Percentiles rank a stretch among this genome's conserved stretches.
These are phyloP conservation scores for Neocrepidodera transversa DNA, from an alignment of 2,888 invertebrate genomes.

Conservation along the genomic window DNA sequence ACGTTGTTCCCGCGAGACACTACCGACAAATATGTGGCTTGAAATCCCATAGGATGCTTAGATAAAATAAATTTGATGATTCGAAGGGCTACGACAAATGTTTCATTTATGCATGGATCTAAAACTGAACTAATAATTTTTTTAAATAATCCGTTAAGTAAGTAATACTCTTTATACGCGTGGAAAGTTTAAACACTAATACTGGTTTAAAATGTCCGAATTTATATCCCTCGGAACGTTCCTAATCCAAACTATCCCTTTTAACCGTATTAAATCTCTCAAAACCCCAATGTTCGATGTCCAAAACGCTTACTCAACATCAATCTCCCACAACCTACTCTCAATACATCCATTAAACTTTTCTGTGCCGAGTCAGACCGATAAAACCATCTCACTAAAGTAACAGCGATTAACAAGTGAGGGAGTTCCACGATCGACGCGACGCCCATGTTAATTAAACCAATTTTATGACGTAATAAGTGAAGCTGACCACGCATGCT, in stretches of 20 bases:
- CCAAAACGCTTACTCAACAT: conserved; percentile 17
- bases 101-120: no score
- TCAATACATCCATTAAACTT: conserved; percentile 24
- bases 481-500: conserved; percentile 23
- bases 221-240: no score
- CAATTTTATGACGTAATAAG: conserved; percentile 30
- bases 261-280: background rate
- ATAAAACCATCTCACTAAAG: conserved; percentile 25
- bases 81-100: conserved; percentile 2
- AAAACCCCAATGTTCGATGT: background rate
- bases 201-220: no score
- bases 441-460: conserved; percentile 34
- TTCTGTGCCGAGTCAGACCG: conserved; percentile 15
- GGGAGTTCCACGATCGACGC: conserved; percentile 17
- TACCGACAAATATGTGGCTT: conserved; percentile 13
- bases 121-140: no score
- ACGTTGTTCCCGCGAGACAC: background rate
- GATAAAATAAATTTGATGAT: conserved; percentile 2
- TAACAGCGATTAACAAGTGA: conserved; percentile 30
- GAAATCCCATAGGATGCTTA: background rate
- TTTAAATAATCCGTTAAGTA: no score
- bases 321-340: conserved; percentile 8
- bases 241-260: no score
- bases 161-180: no score
- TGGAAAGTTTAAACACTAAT: no score